A percentile compares a stretch with the other conserved stretches of the same genome.
Evolutionary conservation across 2,888 invertebrate species (phyloP).

Genomic region (Subacronicta megacephala): DNA sequence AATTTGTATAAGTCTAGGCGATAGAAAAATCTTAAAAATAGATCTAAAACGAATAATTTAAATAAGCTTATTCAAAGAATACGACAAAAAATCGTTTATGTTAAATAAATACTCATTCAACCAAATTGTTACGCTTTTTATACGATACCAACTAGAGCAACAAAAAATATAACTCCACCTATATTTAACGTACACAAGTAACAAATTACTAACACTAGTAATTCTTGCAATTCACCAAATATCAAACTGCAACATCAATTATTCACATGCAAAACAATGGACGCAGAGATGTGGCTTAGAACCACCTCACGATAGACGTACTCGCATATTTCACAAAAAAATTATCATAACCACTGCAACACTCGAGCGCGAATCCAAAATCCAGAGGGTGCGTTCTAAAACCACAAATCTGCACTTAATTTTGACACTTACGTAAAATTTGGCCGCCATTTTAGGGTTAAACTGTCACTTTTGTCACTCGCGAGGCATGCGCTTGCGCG

Average conservation of each 20-base stretch:
- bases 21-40: background rate
- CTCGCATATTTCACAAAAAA: conserved; percentile 43
- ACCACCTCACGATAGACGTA: conserved; percentile 69
- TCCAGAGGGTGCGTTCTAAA: conserved; percentile 79
- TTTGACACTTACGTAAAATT: conserved; percentile 88
- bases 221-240: conserved; percentile 46
- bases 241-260: conserved; percentile 52
- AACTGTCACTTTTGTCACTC: conserved; percentile 82
- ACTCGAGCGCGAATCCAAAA: conserved; percentile 54
- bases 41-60: background rate
- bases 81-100: conserved; percentile 2
- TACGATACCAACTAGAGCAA: conserved; percentile 7
- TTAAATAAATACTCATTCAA: conserved; percentile 22
- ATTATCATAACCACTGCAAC: conserved; percentile 55
- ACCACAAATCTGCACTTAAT: conserved; percentile 81
- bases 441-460: conserved; percentile 84
- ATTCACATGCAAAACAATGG: conserved; percentile 73
- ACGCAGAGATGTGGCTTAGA: conserved; percentile 83
- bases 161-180: conserved; percentile 11
- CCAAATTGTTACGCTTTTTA: conserved; percentile 12
- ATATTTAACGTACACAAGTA: conserved; percentile 18
- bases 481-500: conserved; percentile 83
- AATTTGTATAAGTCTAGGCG: background rate
- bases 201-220: conserved; percentile 12
- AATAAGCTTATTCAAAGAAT: background rate